These are phyloP conservation scores for Bombyx huttoni DNA, from an alignment of 2,888 invertebrate species.

Conservation along the genomic window DNA sequence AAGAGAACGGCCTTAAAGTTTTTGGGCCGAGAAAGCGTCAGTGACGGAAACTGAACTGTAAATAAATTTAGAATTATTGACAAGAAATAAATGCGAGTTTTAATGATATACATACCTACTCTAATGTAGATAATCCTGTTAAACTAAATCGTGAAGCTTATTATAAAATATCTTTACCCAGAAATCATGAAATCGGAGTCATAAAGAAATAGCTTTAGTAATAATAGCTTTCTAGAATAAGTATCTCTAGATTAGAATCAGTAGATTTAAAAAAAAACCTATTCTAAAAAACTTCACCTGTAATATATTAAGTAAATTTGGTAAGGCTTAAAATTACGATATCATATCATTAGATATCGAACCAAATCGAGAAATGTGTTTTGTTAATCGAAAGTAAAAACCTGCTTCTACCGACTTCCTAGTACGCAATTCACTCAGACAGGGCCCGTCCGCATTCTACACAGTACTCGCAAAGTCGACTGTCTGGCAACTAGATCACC, in stretches of 20 bases:
- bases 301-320: no score
- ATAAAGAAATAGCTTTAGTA: no score
- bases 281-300: no score
- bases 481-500: slow-evolving; percentile 55
- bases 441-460: slow-evolving; percentile 64
- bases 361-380: not conserved
- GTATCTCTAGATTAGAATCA: no score
- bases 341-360: not conserved
- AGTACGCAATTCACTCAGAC: slow-evolving; percentile 27
- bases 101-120: not conserved
- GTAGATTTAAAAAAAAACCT: no score
- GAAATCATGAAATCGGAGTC: no score
- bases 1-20: slow-evolving; percentile 18
- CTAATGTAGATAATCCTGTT: no score
- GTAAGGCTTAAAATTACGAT: not conserved
- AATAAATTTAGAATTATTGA: slow-evolving; percentile 48
- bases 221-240: no score
- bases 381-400: slow-evolving; percentile 10
- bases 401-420: slow-evolving; percentile 39
- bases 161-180: no score
- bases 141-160: no score
- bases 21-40: slow-evolving; percentile 31
- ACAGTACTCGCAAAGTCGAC: slow-evolving; percentile 30
- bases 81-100: slow-evolving; percentile 2
- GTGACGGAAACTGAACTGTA: slow-evolving; percentile 46